phyloP scores from a whole-genome alignment of 2,797 vertebrate species.

The Anomalospiza imberbis region DNA sequence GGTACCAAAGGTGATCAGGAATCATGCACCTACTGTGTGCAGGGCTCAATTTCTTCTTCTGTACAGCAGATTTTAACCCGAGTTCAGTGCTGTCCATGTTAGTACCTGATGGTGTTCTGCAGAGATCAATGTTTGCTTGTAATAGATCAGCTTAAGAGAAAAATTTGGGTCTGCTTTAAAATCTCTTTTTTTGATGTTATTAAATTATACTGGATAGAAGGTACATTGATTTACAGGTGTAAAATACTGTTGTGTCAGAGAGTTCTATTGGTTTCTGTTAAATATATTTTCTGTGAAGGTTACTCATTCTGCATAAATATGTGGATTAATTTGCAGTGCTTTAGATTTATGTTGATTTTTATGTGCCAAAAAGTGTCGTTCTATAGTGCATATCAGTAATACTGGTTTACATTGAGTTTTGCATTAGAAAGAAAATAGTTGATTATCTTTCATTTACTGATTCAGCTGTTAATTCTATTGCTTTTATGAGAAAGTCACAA shows the following conservation, averaged over 20 bases:
- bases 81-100: not conserved
- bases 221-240: not conserved
- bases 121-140: not conserved
- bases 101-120: not conserved
- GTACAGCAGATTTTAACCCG: not conserved
- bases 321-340: not conserved
- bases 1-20: not conserved
- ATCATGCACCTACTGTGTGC: fast-evolving
- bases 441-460: conserved; percentile 20
- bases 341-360: conserved; percentile 26
- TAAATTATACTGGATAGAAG: not conserved
- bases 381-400: not conserved
- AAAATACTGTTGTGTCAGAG: not conserved
- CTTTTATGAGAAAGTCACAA: not conserved
- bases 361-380: not conserved
- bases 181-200: not conserved
- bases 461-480: conserved; percentile 39
- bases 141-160: not conserved
- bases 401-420: not conserved
- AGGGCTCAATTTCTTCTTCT: not conserved
- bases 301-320: not conserved
- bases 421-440: not conserved
- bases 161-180: not conserved
- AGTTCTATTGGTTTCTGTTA: not conserved
- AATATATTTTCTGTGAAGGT: not conserved